Evolutionary conservation across 1,140 invertebrate genomes (phyloP), one percentile per base, ranked within the genome.

Genomic region (Zaprionus kolodkinae): DNA sequence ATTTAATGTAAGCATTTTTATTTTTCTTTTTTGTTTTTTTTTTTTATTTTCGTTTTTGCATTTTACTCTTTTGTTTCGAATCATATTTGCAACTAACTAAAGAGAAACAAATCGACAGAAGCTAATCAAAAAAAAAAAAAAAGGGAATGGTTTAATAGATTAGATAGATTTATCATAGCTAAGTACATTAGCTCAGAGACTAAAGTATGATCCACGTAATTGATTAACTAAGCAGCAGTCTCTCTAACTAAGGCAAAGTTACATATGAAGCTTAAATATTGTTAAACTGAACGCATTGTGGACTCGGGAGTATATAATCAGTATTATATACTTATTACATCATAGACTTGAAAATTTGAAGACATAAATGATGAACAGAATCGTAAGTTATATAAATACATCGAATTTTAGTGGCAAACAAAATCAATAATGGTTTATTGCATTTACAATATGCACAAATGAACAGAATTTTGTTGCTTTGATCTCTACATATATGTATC

Each of bases 371-470:
- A 45, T 15, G 40, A 35, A 6, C 33, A 35, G 4, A 35, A 7
- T 10, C 33, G 4, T 35, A 9, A 10, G n/a, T 45, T 15, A 15
- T n/a, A 17, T n/a, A n/a, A n/a, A n/a, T n/a, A n/a, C 4, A 43
- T 17, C 40, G 21, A 50, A 50, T 21, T 6, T 0, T 15, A 50
- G 45, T 0, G 13, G 27, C 11, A 30, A 55, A 15, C 10, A 52
- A 55, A 55, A 21, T 55, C 35, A 64, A 70, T 70, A 43, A 15
- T 2, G 40, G 59, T 70, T 70, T 70, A 70, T 70, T 69, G 55
- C 38, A 57, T 60, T 68, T 48, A 36, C 33, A 52, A 13, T 50
- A 50, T 59, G 65, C 54, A 69, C 66, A 69, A 38, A 7, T 35
- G 15, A 61, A 45, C 27, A 48, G 10, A 45, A 48, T 13, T 50